phyloP scores from a whole-genome alignment of 2,888 invertebrate genomes.

The Cinara cedri region DNA sequence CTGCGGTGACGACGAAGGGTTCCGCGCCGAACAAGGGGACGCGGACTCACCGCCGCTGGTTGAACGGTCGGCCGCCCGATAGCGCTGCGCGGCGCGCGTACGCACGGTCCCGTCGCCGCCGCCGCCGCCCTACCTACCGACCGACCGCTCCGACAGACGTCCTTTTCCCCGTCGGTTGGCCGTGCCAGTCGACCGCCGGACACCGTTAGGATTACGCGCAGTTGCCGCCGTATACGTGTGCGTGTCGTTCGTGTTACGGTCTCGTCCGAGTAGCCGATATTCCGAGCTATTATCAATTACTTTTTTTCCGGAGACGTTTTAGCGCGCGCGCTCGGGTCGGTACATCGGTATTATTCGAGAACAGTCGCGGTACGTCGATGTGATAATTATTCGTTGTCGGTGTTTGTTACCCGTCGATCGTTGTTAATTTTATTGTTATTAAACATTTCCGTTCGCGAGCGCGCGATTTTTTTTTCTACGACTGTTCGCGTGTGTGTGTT shows the following conservation, averaged over 20 bases:
- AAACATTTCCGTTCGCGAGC: too few species aligned
- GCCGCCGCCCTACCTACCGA: background rate
- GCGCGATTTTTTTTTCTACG: background rate
- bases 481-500: background rate
- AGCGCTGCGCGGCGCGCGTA: slow-evolving; percentile 20
- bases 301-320: background rate
- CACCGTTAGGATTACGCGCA: slow-evolving; percentile 32
- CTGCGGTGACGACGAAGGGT: background rate
- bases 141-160: slow-evolving; percentile 6
- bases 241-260: background rate
- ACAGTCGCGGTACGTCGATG: too few species aligned
- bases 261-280: background rate
- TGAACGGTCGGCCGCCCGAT: slow-evolving; percentile 41
- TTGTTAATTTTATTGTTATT: too few species aligned
- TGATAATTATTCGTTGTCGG: too few species aligned
- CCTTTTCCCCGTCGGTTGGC: slow-evolving; percentile 15
- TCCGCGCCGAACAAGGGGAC: background rate
- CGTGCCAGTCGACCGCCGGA: slow-evolving; percentile 49
- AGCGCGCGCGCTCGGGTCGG: background rate
- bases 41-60: background rate
- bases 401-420: too few species aligned
- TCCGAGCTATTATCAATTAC: background rate
- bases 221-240: background rate
- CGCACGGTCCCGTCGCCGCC: background rate
- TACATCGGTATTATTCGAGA: background rate